phyloP scores from a whole-genome alignment of 2,113 vertebrate genomes.

The Struthidea cinerea region DNA sequence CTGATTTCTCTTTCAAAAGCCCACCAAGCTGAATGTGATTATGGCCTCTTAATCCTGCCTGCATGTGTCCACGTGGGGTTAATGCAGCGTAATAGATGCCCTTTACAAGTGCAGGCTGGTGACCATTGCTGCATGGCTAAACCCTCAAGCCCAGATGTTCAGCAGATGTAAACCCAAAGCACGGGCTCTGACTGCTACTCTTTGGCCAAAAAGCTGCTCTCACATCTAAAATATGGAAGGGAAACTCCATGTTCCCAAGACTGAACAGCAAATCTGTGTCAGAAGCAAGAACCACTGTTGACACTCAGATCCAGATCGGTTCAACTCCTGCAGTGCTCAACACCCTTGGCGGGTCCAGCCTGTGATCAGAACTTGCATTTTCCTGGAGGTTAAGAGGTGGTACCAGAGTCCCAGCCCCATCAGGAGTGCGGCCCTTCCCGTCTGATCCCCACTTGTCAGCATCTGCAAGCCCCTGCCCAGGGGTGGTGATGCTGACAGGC shows the following conservation, averaged over 20 bases:
- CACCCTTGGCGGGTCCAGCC: neutral
- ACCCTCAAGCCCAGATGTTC: slow-evolving; percentile 15
- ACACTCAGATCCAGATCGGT: neutral
- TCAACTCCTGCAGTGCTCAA: neutral
- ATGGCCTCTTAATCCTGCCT: slow-evolving; percentile 46
- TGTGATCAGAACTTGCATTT: neutral
- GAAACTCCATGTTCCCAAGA: neutral
- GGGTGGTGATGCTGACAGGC: neutral
- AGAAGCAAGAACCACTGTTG: neutral
- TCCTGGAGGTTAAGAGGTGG: neutral
- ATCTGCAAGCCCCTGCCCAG: neutral
- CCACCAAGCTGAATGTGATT: slow-evolving; percentile 59
- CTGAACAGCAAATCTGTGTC: neutral
- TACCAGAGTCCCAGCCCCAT: neutral
- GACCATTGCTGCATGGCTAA: slow-evolving; percentile 26
- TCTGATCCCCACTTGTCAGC: neutral
- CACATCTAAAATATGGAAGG: neutral
- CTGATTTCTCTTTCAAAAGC: slow-evolving; percentile 64
- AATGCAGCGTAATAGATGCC: slow-evolving; percentile 31
- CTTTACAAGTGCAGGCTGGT: slow-evolving; percentile 6
- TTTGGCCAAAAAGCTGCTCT: neutral
- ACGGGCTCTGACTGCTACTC: neutral
- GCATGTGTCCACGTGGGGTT: slow-evolving; percentile 31
- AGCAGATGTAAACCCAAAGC: slow-evolving; percentile 30
- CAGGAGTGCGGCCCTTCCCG: neutral